Conservation (phyloP, 2,797 vertebrate species). For the Eremophila alpestris region DNA sequence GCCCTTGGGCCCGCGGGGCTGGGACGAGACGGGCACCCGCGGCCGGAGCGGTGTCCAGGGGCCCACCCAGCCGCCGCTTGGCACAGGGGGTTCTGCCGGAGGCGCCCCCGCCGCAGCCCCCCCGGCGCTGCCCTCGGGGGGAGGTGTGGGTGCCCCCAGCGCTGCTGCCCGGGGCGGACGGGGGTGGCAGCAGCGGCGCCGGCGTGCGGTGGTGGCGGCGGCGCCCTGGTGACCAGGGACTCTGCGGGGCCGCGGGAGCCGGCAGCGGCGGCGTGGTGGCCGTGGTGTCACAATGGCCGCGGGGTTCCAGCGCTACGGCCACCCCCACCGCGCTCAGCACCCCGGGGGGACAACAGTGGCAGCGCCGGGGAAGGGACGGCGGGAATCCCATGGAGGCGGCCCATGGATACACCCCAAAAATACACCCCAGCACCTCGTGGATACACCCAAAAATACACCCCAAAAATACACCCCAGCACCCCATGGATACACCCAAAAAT, state of each 20-base stretch:
- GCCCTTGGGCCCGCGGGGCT: neutral
- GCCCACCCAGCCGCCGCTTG: neutral
- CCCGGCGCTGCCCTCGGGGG: neutral
- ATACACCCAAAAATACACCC: too few relatives aligned
- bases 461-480: too few relatives aligned
- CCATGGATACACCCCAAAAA: too few relatives aligned
- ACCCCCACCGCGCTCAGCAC: neutral
- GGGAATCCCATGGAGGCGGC: fast-evolving
- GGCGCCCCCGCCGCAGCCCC: neutral
- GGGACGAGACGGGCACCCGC: neutral
- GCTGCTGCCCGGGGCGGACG: neutral
- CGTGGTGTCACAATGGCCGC: neutral
- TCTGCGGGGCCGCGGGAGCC: neutral
- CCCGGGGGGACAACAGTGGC: fast-evolving
- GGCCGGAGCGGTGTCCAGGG: neutral
- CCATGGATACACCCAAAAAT: too few relatives aligned
- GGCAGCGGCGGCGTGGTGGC: fast-evolving
- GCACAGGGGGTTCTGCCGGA: neutral
- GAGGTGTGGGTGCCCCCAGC: neutral
- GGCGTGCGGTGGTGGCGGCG: neutral
- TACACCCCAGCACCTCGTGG: neutral
- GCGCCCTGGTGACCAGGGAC: neutral
- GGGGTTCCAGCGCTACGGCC: neutral
- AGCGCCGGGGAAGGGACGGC: neutral
- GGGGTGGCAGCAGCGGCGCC: neutral